Base-by-base conservation (phyloP, 2,888 invertebrate species). In the Cheilosia impressa region DNA sequence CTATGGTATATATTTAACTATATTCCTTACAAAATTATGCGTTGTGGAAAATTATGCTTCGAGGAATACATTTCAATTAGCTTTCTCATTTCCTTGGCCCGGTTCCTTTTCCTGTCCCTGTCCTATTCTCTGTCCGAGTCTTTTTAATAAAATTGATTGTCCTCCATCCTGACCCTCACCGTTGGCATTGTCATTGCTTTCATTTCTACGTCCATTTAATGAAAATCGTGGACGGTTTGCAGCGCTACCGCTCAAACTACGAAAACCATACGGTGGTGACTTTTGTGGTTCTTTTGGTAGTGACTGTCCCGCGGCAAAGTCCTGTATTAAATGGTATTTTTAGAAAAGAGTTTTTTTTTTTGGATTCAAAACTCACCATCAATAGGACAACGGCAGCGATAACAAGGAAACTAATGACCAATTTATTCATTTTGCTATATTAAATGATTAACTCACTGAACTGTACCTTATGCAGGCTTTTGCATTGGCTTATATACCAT, bases 401-500 rank as follows among this genome's bases (percentile, higher is more conserved):
- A 2, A 77, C 6, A 38, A 15, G 27, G 15, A 38, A 19, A 9
- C 69, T 34, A n/a, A 62, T 31, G 7, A 55, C n/a, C 10, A 62
- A 47, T 24, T 69, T 62, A 4, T 68, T 77, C 77, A 77, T 77
- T 53, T 22, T 77, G 24, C 1, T 47, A 5, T 17, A 22, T 24
- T 41, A 0, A 17, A 52, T 22, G 45, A 13, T 22, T 22, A 65
- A 52, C 24, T 47, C 7, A 6, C 31, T 31, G 6, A 7, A 22
- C 22, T 65, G 52, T 45, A 38, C 0, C 4, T 19, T 22, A 38
- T 38, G 50, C 7, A 22, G n/a, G 22, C 9, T 4, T n/a, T 19
- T 22, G 4, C n/a, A 6, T 38, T 50, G 22, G 7, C n/a, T 53
- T 66, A 17, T 66, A 66, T 66, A 66, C 38, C 15, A 45, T 7